These are phyloP conservation scores for Diorhabda elongata DNA, from an alignment of 1,140 invertebrate species.

Conservation along the genomic window DNA sequence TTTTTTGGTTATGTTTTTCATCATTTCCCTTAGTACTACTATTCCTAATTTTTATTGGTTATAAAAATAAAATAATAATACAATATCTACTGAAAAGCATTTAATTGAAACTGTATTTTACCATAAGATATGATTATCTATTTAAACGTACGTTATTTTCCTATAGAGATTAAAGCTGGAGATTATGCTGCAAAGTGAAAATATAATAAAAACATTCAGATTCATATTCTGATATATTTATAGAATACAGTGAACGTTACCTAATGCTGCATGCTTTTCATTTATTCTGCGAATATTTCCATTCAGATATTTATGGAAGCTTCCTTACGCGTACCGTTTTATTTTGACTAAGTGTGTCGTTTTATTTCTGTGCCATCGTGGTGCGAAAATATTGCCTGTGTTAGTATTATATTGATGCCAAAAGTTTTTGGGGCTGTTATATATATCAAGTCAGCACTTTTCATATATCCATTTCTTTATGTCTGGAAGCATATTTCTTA, in stretches of 20 bases:
- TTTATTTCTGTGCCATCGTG: constrained; percentile 1
- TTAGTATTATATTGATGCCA: background rate
- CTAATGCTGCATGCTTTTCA: background rate
- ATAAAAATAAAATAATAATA: too few species aligned
- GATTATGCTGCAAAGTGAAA: too few species aligned
- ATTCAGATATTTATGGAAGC: background rate
- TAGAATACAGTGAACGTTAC: background rate
- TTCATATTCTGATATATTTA: background rate
- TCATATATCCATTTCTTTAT: constrained; percentile 3
- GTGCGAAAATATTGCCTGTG: background rate
- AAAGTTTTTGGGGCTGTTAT: background rate
- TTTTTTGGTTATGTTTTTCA: too few species aligned
- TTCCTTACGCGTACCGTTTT: background rate
- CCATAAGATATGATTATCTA: too few species aligned
- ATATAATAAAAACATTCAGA: background rate
- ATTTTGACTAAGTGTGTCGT: background rate
- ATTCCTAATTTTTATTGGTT: too few species aligned
- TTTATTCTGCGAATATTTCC: background rate
- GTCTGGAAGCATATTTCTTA: constrained; percentile 2
- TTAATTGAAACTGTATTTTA: too few species aligned
- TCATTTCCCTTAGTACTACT: too few species aligned
- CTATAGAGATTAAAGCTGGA: too few species aligned
- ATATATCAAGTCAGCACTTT: background rate
- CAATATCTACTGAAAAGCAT: too few species aligned
- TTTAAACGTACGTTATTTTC: too few species aligned